phyloP scores from a whole-genome alignment of 2,797 vertebrate species.

The Limnodromus scolopaceus region DNA sequence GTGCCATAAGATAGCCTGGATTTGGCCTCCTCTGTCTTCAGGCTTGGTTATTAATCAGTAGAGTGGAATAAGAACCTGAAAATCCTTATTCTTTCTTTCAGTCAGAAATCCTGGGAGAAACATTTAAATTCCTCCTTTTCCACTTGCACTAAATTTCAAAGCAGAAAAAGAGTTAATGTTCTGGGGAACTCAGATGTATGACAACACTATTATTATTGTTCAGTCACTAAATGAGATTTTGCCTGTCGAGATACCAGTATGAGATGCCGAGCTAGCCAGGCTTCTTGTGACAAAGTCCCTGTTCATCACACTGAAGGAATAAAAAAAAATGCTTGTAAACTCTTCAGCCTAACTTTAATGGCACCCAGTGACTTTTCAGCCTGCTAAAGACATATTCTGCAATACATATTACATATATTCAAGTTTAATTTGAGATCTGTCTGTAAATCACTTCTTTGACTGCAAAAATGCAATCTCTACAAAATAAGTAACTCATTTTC shows the following conservation, averaged over 20 bases:
- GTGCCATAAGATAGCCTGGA: neutral
- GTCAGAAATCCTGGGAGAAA: neutral
- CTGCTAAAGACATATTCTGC: neutral
- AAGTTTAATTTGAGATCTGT: neutral
- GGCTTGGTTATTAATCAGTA: neutral
- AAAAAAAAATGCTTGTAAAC: neutral
- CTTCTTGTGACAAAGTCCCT: neutral
- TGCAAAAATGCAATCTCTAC: neutral
- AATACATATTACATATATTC: neutral
- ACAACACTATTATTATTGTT: neutral
- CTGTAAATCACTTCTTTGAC: constrained; percentile 5
- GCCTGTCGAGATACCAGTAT: neutral
- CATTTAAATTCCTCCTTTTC: neutral
- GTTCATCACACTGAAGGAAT: neutral
- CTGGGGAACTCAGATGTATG: neutral
- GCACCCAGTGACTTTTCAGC: neutral
- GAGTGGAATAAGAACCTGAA: neutral
- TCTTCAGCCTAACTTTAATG: neutral
- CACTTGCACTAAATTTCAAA: neutral
- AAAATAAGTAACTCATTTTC: constrained; percentile 30
- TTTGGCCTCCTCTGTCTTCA: neutral
- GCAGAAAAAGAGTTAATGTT: neutral
- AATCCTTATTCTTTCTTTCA: neutral
- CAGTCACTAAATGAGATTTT: neutral
- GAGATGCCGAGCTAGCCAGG: neutral